Evolutionary conservation across 2,113 vertebrate species (phyloP).

Genomic region (Tyto alba): DNA sequence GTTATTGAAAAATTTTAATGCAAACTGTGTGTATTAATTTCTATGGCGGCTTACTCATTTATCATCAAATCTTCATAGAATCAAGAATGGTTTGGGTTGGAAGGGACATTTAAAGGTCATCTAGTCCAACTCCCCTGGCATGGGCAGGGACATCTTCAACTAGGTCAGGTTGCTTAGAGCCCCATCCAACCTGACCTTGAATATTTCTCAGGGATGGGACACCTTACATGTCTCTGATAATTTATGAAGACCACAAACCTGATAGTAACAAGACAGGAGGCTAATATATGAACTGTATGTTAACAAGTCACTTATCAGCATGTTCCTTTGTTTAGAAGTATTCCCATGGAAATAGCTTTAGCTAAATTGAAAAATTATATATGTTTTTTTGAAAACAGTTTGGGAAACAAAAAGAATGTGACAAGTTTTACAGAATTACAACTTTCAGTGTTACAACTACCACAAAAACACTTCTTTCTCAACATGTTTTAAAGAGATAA

Average conservation of each 20-base stretch:
- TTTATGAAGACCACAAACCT: background rate
- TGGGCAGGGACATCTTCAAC: background rate
- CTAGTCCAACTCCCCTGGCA: fast-evolving
- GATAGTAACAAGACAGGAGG: background rate
- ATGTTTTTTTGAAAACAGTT: background rate
- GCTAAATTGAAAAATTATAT: background rate
- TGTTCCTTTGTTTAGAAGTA: background rate
- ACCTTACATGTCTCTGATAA: background rate
- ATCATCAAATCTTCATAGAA: background rate
- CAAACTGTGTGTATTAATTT: background rate
- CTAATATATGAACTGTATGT: background rate
- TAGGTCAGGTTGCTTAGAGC: background rate
- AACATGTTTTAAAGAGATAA: background rate
- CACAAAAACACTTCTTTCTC: background rate
- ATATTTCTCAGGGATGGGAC: background rate
- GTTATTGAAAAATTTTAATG: background rate
- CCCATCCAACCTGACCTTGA: background rate
- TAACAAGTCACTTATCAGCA: background rate
- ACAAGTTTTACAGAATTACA: background rate
- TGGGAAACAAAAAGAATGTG: background rate
- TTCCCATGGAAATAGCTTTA: background rate
- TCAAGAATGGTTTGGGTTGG: background rate
- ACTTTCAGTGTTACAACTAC: background rate
- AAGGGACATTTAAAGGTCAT: background rate
- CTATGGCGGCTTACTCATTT: background rate